phyloP scores from a whole-genome alignment of 2,113 vertebrate species.

The Globicephala melas region DNA sequence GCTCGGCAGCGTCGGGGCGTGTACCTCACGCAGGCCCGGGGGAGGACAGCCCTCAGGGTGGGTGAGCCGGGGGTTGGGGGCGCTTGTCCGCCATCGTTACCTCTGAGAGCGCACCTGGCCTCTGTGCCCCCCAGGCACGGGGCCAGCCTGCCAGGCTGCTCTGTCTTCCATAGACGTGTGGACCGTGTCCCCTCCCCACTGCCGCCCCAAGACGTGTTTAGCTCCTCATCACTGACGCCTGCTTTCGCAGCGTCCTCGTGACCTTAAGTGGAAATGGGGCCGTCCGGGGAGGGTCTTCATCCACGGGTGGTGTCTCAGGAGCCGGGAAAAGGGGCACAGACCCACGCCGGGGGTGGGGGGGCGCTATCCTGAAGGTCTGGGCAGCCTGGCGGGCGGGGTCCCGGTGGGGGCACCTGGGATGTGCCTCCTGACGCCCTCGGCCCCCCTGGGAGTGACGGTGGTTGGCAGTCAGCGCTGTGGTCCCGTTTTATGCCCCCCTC shows the following conservation, averaged over 20 bases:
- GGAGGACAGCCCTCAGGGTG: neutral
- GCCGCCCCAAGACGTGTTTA: neutral
- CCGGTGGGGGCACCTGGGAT: neutral
- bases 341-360: too few relatives aligned
- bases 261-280: neutral
- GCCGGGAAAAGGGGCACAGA: neutral
- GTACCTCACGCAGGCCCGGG: neutral
- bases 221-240: neutral
- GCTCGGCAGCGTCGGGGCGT: neutral
- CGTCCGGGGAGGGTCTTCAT: neutral
- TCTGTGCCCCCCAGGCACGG: fast-evolving
- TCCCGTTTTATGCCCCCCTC: too few relatives aligned
- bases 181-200: too few relatives aligned
- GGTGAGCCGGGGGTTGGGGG: fast-evolving
- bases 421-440: neutral
- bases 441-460: neutral
- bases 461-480: neutral
- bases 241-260: neutral
- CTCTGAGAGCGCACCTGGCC: fast-evolving
- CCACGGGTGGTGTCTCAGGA: neutral
- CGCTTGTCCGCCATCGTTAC: neutral
- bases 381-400: neutral
- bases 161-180: neutral
- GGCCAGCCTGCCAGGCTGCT: neutral
- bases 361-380: neutral